These are phyloP conservation scores for Epinotia ramella DNA, from an alignment of 2,888 invertebrate species.

Conservation along the genomic window DNA sequence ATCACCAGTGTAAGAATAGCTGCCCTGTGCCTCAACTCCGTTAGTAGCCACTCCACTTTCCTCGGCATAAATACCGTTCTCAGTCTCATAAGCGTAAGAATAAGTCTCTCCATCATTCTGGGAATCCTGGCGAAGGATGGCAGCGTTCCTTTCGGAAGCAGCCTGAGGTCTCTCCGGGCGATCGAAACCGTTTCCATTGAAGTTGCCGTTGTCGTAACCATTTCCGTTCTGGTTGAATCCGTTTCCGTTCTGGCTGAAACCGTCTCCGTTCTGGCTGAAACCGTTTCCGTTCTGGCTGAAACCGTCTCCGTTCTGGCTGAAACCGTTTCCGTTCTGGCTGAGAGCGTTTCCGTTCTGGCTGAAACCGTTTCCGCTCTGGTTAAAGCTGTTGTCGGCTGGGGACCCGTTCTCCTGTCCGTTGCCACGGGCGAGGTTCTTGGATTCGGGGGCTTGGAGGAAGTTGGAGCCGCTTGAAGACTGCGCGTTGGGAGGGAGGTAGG, in stretches of 20 bases:
- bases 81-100: slow-evolving; percentile 74
- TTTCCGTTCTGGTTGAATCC: slow-evolving; percentile 49
- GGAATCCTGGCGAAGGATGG: slow-evolving; percentile 72
- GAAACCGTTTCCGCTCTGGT: slow-evolving; percentile 46
- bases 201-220: slow-evolving; percentile 49
- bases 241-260: slow-evolving; percentile 50
- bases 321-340: slow-evolving; percentile 45
- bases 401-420: slow-evolving; percentile 46
- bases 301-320: slow-evolving; percentile 46
- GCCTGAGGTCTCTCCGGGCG: slow-evolving; percentile 72
- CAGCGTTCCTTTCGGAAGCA: slow-evolving; percentile 72
- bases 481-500: slow-evolving; percentile 73
- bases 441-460: slow-evolving; percentile 64
- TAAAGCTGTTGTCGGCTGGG: slow-evolving; percentile 43
- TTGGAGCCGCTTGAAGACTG: slow-evolving; percentile 64
- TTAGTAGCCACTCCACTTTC: slow-evolving; percentile 76
- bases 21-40: slow-evolving; percentile 76
- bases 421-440: slow-evolving; percentile 38
- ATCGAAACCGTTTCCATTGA: slow-evolving; percentile 44
- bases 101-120: slow-evolving; percentile 74
- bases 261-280: slow-evolving; percentile 51
- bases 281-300: slow-evolving; percentile 51
- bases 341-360: slow-evolving; percentile 46
- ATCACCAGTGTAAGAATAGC: slow-evolving; percentile 76
- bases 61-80: slow-evolving; percentile 76